phyloP scores from a whole-genome alignment of 2,797 vertebrate species.

The Acanthiza pusilla region DNA sequence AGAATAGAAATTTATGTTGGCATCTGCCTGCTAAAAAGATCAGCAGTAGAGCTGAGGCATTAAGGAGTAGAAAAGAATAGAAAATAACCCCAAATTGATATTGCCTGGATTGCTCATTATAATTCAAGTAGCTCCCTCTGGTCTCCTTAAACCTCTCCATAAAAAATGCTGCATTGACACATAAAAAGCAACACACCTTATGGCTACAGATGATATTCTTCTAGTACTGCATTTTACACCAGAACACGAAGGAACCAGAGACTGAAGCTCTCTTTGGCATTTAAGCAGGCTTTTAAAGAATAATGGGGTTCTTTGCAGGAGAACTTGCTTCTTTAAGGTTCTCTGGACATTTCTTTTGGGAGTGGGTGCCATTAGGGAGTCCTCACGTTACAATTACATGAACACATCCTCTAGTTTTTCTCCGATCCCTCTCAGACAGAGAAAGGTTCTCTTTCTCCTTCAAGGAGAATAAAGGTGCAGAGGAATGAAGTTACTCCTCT shows the following conservation, averaged over 20 bases:
- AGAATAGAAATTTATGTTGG: constrained; percentile 23
- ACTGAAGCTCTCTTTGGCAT: neutral
- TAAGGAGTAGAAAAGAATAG: neutral
- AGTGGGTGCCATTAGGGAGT: neutral
- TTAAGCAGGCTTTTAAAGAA: neutral
- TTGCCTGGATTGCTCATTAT: neutral
- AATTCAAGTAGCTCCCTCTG: neutral
- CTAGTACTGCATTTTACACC: neutral
- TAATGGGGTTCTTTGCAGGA: neutral
- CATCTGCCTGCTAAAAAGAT: neutral
- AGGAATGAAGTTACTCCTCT: neutral
- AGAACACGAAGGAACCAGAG: neutral
- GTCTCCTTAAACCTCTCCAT: neutral
- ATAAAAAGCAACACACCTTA: neutral
- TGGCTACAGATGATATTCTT: neutral
- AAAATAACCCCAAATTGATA: neutral
- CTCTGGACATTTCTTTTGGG: neutral
- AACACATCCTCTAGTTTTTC: neutral
- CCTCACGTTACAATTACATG: neutral
- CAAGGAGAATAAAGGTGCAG: neutral
- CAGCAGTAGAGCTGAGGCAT: neutral
- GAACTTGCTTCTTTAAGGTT: neutral
- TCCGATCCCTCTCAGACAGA: neutral
- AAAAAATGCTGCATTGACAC: neutral
- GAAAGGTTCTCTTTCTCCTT: neutral